Base-by-base conservation (phyloP, 2,113 vertebrate species). In the Oreocharis arfaki region DNA sequence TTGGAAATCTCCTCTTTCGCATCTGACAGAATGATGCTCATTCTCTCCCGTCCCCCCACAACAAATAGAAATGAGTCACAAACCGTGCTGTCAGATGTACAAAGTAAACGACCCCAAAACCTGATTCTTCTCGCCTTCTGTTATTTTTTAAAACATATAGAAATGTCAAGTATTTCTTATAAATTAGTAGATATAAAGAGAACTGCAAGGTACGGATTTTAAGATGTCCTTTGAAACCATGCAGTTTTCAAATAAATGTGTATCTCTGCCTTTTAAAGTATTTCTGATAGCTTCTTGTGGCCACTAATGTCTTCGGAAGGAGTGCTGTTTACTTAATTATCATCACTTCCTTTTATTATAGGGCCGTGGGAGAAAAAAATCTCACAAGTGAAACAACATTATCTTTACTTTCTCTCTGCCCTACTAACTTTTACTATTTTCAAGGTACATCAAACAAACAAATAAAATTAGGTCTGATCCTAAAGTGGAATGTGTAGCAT, bases 391-490 rank as follows among this genome's bases (percentile, higher is more conserved):
- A 94, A 88, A 63, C 80, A 64, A 76, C 33, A 86, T 92, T 50
- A 82, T 78, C 59, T 91, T 94, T 71, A 93, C 55, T 74, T 93
- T 85, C 32, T 89, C 47, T 81, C 63, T 94, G 73, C 80, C 76
- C 42, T 85, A 37, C 73, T 79, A 70, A 47, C 20, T 95, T 93
- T 95, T 89, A 88, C 37, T 71, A 10, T 77, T 90, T 89, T 92
- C 82, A 85, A 96, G 92, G 81, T 88, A 95, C 83, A 91, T 93
- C 83, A 90, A 95, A 83, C 83, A 95, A 95, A 89, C 67, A 94
- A 95, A 96, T 74, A 81, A 93, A 94, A 94, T 61, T 60, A 63
- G 30, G 24, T 67, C 59, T 86, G 69, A 91, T 92, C 61, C 77
- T 93, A 47, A 87, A 82, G 59, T 50, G 69, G 30, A 71, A 61